Percentiles rank a stretch among this genome's conserved stretches.
phyloP scores from a whole-genome alignment of 92 coral and sea anemone genomes.

The Micromussa lordhowensis region DNA sequence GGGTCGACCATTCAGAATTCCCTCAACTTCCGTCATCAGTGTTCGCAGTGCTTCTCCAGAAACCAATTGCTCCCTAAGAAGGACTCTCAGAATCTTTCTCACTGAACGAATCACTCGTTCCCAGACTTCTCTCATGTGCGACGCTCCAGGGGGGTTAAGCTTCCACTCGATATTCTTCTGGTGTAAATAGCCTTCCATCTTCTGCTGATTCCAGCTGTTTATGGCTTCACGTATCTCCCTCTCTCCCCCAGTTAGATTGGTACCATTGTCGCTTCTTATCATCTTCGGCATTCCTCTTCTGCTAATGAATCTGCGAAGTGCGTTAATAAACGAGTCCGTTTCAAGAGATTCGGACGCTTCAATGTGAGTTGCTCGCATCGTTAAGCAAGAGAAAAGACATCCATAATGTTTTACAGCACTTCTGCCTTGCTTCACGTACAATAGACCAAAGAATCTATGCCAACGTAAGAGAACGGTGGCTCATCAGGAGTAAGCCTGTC shows the following conservation, averaged over 20 bases:
- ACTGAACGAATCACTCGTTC: constrained; percentile 36
- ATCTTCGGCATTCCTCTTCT: constrained; percentile 42
- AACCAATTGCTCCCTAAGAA: constrained; percentile 25
- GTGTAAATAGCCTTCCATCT: constrained; percentile 2
- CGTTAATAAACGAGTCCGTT: constrained; percentile 44
- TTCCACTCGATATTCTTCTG: constrained; percentile 41
- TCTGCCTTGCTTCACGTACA: too few relatives aligned
- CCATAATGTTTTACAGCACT: constrained; percentile 44
- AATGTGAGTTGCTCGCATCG: constrained; percentile 50
- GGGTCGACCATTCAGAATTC: constrained; percentile 40
- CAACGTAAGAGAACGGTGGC: constrained; percentile 52
- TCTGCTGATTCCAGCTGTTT: constrained; percentile 26
- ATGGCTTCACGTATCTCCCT: constrained; percentile 40
- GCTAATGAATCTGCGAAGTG: constrained; percentile 45
- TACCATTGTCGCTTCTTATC: constrained; percentile 52
- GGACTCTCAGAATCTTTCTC: constrained; percentile 40
- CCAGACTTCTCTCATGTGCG: constrained; percentile 52
- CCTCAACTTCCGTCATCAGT: constrained; percentile 40
- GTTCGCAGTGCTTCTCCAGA: constrained; percentile 45
- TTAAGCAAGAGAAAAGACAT: constrained; percentile 46
- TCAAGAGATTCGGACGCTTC: constrained; percentile 45
- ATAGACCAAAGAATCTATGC: constrained; percentile 62
- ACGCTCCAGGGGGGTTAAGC: constrained; percentile 40
- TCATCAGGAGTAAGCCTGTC: too few relatives aligned
- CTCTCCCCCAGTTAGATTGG: constrained; percentile 38